Percentiles rank a stretch among this genome's conserved stretches.
Conservation (phyloP, 1,140 invertebrate genomes). For the Antheraea mylitta region DNA sequence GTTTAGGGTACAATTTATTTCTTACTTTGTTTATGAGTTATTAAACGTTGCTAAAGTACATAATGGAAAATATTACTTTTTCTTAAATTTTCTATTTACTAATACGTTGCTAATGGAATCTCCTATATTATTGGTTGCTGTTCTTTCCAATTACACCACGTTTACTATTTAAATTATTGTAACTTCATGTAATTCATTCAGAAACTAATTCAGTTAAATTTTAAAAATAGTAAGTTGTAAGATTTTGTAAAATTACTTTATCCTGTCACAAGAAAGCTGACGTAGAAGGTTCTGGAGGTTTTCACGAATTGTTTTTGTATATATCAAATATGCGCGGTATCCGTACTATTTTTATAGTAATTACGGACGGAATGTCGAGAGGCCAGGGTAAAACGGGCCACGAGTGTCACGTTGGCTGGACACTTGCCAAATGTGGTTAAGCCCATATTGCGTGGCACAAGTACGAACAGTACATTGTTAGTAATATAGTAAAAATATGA, state of each 20-base stretch:
- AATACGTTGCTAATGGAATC: too few relatives aligned
- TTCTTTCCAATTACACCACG: too few relatives aligned
- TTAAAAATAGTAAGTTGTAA: background rate
- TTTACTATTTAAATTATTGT: too few relatives aligned
- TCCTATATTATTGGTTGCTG: too few relatives aligned
- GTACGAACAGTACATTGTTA: background rate
- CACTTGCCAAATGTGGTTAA: slow-evolving; percentile 7
- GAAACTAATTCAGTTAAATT: background rate
- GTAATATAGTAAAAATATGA: background rate
- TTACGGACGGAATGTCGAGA: slow-evolving; percentile 7
- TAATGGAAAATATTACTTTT: too few relatives aligned
- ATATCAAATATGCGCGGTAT: background rate
- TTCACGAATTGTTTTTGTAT: background rate
- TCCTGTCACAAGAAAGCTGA: background rate
- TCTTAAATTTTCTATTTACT: too few relatives aligned
- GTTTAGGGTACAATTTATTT: background rate
- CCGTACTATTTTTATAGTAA: background rate
- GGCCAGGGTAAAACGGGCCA: slow-evolving; percentile 1
- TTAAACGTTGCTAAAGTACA: too few relatives aligned
- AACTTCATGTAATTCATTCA: too few relatives aligned
- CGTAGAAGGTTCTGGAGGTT: background rate
- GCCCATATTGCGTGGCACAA: background rate
- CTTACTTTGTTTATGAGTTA: too few relatives aligned
- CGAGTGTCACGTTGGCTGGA: slow-evolving; percentile 4
- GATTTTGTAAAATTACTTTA: background rate